These are phyloP conservation scores for Plebejus argus DNA, from an alignment of 2,888 invertebrate genomes.

Conservation along the genomic window DNA sequence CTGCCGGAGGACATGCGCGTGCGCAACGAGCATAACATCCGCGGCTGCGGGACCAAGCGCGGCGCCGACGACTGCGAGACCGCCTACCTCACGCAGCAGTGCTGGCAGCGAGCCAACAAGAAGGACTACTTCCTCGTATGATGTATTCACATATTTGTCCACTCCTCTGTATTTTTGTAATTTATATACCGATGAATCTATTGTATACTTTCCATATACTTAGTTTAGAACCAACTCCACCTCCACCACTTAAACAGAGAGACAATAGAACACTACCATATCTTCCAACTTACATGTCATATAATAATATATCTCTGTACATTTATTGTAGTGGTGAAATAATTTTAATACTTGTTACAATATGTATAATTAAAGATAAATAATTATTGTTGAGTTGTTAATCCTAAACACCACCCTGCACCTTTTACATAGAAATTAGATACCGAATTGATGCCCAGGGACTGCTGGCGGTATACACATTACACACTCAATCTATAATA, in stretches of 20 bases:
- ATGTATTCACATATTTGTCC: slow-evolving; percentile 20
- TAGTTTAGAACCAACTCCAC: background rate
- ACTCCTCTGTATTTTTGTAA: background rate
- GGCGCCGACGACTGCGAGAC: slow-evolving; percentile 70
- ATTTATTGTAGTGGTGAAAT: background rate
- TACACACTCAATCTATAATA: no score
- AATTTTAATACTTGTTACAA: no score
- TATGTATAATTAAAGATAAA: no score
- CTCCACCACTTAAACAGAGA: background rate
- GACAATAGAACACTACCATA: background rate
- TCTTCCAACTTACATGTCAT: background rate
- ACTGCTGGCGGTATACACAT: no score
- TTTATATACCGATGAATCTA: background rate
- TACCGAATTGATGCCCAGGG: no score
- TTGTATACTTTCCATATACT: background rate
- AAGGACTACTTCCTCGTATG: slow-evolving; percentile 65
- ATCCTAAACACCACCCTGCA: no score
- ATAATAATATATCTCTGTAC: background rate
- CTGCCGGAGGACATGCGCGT: slow-evolving; percentile 57
- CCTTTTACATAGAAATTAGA: no score
- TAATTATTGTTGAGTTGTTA: no score
- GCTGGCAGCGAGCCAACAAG: slow-evolving; percentile 67
- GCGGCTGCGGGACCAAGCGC: slow-evolving; percentile 59
- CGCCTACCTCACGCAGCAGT: slow-evolving; percentile 65
- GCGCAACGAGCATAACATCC: slow-evolving; percentile 52